Evolutionary conservation across 2,888 invertebrate genomes (phyloP).

Genomic region (Maniola hyperantus): DNA sequence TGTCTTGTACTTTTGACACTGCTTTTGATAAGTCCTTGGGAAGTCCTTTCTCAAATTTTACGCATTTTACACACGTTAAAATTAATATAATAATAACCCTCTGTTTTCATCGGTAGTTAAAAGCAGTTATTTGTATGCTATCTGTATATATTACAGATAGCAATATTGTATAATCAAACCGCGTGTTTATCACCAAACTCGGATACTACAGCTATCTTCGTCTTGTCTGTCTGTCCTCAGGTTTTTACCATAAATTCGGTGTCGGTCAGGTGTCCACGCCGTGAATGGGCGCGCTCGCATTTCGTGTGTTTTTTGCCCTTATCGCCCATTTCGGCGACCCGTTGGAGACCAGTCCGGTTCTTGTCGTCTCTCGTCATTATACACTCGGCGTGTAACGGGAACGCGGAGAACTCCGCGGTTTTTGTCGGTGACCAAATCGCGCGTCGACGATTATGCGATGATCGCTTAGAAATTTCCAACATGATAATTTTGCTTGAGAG

Average conservation of each 20-base stretch:
- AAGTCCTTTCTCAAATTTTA: no score
- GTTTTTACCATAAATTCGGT: conserved; percentile 16
- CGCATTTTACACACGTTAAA: no score
- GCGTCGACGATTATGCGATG: conserved; percentile 44
- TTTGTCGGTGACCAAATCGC: conserved; percentile 67
- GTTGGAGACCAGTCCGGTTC: conserved; percentile 63
- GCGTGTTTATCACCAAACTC: no score
- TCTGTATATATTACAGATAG: no score
- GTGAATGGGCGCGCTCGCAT: conserved; percentile 62
- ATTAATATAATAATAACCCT: no score
- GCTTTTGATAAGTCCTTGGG: no score
- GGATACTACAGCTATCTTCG: no score
- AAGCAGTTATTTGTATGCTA: no score
- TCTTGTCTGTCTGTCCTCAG: background rate
- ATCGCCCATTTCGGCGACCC: conserved; percentile 64
- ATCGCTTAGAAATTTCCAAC: background rate
- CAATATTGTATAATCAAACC: no score
- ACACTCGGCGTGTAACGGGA: conserved; percentile 62
- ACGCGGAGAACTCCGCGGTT: conserved; percentile 47
- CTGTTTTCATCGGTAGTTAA: no score
- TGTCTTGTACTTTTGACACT: no score
- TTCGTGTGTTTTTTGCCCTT: conserved; percentile 67
- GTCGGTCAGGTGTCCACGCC: conserved; percentile 56
- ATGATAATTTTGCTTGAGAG: no score
- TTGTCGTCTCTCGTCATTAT: conserved; percentile 69